phyloP scores from a whole-genome alignment of 1,140 invertebrate genomes.

The Trialeurodes vaporariorum region DNA sequence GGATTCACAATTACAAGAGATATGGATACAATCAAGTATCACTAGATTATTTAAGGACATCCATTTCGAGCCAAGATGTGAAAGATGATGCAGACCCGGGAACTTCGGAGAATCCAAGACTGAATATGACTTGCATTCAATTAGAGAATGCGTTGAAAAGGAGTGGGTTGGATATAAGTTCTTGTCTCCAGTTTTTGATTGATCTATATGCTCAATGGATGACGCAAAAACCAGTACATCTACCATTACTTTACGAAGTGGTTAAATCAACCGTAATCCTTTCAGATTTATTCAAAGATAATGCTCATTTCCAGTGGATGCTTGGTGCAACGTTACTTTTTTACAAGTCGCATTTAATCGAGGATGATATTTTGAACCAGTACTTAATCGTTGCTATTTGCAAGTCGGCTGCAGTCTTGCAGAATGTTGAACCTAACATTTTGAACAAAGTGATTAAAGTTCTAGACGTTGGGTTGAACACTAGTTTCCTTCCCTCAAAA shows the following conservation, averaged over 20 bases:
- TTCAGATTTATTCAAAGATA: slow-evolving; percentile 59
- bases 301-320: slow-evolving; percentile 60
- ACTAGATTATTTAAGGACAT: slow-evolving; percentile 30
- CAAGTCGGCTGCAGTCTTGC: slow-evolving; percentile 54
- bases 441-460: slow-evolving; percentile 47
- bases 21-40: slow-evolving; percentile 38
- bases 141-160: slow-evolving; percentile 9
- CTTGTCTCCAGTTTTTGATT: slow-evolving; percentile 72
- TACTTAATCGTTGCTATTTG: slow-evolving; percentile 55
- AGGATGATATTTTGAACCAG: slow-evolving; percentile 58
- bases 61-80: slow-evolving; percentile 13
- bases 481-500: slow-evolving; percentile 48
- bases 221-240: slow-evolving; percentile 34
- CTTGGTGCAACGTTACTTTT: slow-evolving; percentile 51
- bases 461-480: slow-evolving; percentile 49
- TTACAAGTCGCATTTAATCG: slow-evolving; percentile 44
- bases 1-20: slow-evolving; percentile 24
- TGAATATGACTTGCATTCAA: neutral
- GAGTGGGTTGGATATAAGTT: slow-evolving; percentile 56
- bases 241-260: slow-evolving; percentile 50
- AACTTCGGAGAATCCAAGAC: slow-evolving; percentile 1
- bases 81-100: neutral
- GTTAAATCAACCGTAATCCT: slow-evolving; percentile 49
- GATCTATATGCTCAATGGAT: slow-evolving; percentile 70
- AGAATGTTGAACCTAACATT: slow-evolving; percentile 36